These are phyloP conservation scores for Enteromius argenteus DNA, from an alignment of 2,797 vertebrate genomes.

Conservation along the genomic window DNA sequence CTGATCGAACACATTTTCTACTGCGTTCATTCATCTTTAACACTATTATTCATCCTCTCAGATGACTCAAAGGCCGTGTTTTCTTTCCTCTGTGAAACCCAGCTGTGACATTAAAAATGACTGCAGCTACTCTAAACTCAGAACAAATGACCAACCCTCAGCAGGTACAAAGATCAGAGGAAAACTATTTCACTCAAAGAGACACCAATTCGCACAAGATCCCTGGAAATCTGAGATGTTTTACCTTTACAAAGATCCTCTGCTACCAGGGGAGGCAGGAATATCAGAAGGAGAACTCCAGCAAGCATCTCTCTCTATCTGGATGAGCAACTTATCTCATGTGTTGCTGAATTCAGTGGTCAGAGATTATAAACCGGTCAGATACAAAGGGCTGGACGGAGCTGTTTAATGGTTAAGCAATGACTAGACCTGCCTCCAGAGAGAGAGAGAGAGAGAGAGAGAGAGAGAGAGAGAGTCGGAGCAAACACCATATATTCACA, in stretches of 20 bases:
- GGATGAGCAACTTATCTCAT: constrained; percentile 6
- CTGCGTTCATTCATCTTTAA: neutral
- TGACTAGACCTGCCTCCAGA: constrained; percentile 36
- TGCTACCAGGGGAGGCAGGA: constrained; percentile 66
- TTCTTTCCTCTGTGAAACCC: neutral
- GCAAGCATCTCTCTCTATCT: constrained; percentile 76
- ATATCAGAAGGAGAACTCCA: constrained; percentile 73
- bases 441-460: neutral
- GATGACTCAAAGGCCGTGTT: neutral
- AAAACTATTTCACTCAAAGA: neutral
- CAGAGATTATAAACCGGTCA: constrained; percentile 71
- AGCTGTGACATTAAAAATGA: neutral
- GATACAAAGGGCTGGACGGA: constrained; percentile 56
- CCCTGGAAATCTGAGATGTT: constrained; percentile 27
- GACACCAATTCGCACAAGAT: neutral
- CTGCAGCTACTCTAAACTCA: neutral
- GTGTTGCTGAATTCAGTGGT: constrained; percentile 43
- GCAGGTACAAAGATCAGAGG: neutral
- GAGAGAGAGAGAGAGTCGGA: neutral
- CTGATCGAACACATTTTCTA: neutral
- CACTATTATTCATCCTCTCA: neutral
- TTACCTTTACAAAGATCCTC: constrained; percentile 81
- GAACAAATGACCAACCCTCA: neutral
- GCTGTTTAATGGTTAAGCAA: constrained; percentile 77
- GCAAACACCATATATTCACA: constrained; percentile 10